Base-by-base conservation (phyloP, 92 coral and sea anemone genomes). In the Metridium senile region DNA sequence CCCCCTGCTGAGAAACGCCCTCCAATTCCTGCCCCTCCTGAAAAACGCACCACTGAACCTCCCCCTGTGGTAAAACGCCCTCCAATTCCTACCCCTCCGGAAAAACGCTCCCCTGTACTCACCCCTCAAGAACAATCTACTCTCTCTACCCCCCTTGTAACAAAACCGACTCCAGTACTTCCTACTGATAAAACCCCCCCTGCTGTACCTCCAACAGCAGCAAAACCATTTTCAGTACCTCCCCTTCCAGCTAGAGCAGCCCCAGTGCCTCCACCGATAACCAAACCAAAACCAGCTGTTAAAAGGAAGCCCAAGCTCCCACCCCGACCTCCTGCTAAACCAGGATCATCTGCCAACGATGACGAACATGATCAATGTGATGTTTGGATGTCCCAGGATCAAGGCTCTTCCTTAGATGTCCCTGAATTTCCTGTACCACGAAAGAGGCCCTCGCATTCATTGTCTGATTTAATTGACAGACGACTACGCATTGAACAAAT, bases 401-500 rank as follows among this genome's bases (percentile, higher is more conserved):
- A 70, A 26, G 47, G 22, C 13, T 52, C 73, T 19, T 13, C 62
- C 0, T 29, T 67, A 27, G 61, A 79, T 34, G 84, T 67, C 8
- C 56, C 34, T 33, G 35, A 51, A 33, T 86, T 88, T 28, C 97
- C 91, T 6, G 89, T 84, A 10, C 90, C 95, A 0, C 75, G 90
- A 46, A 92, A 95, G 65, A 93, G 97, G 26, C 75, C 84, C 20
- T 90, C 97, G 17, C 97, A 88, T 63, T 86, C 92, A 9, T 80
- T 95, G 45, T 67, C 85, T 19, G 99, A 95, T 68, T 79, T 95
- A 89, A 86, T 95, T 68, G 97, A 95, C 57, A 83, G 88, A 62
- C 82, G 93, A 57, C 86, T 95, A 43, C 87, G 88, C 11, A 82
- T 89, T 25, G 99, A 95, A 74, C 89, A 82, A 33, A 95, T 95